Conservation (phyloP, 2,888 invertebrate species). For the Junonia oenone region DNA sequence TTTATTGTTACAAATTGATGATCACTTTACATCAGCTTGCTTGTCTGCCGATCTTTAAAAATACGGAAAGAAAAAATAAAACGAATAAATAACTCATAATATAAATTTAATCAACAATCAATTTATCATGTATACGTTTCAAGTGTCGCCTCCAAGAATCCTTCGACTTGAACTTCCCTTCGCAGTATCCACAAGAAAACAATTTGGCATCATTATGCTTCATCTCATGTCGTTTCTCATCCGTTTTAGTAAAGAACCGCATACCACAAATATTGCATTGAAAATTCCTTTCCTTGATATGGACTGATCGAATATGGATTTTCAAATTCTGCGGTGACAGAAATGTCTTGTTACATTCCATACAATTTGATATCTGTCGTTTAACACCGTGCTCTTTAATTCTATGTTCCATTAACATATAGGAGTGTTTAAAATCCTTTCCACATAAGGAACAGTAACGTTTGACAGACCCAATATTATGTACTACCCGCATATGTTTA, state of each 20-base stretch:
- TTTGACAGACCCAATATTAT: conserved; percentile 9
- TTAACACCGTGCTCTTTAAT: conserved; percentile 40
- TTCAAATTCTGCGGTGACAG: conserved; percentile 36
- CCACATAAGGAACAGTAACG: conserved; percentile 36
- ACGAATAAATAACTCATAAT: not conserved
- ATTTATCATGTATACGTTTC: conserved; percentile 38
- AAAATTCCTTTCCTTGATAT: conserved; percentile 42
- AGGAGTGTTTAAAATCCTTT: conserved; percentile 36
- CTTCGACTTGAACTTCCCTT: conserved; percentile 43
- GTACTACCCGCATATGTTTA: conserved; percentile 30
- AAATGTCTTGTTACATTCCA: conserved; percentile 43
- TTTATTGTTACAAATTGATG: too few species aligned
- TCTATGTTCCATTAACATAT: conserved; percentile 38
- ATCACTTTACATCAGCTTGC: too few species aligned
- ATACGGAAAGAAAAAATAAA: too few species aligned
- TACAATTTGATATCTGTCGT: conserved; percentile 34
- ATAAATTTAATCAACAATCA: not conserved
- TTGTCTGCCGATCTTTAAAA: too few species aligned
- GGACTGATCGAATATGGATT: conserved; percentile 41
- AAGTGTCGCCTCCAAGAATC: conserved; percentile 46
- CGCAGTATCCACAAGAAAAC: conserved; percentile 43
- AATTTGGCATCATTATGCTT: conserved; percentile 42
- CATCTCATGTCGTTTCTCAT: conserved; percentile 42
- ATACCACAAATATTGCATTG: conserved; percentile 39
- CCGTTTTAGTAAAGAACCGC: conserved; percentile 45